Evolutionary conservation across 1,140 invertebrate genomes (phyloP), one percentile per base, ranked within the genome.

Genomic region (Nixonia krombeini): DNA sequence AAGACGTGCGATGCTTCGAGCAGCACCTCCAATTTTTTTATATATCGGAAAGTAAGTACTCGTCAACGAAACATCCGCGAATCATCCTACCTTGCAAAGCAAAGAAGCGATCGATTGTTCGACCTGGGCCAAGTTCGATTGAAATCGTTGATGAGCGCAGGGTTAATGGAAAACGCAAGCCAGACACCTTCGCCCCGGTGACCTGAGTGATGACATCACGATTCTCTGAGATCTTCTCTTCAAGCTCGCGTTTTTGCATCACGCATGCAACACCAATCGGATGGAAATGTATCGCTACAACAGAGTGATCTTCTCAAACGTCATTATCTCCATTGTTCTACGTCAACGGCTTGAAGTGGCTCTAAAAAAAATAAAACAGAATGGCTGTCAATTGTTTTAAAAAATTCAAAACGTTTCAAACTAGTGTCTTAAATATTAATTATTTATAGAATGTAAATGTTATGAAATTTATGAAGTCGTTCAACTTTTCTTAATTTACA

Each of bases 81-180:
- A 75, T 80, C 77, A 78, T 75, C 59, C 75, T 70, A 77, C 72
- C 74, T 78, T 72, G 76, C 62, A 61, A 38, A 45, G 52, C 47
- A 72, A 64, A 76, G 69, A 72, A 70, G 38, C 26, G 51, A 76
- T 53, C 50, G 63, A 77, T 77, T 76, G 74, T 79, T 72, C 52
- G 67, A 47, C 57, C 51, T 64, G 31, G 33, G 28, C 45, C 16
- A 38, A 53, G 44, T 66, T 55, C 45, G 73, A 79, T 79, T 70
- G 70, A 51, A 70, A 61, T 62, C 65, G 55, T 68, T 66, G 79
- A 79, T 81, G 75, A 56, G 42, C 50, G 29, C 63, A 73, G 69
- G 74, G 74, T 79, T 81, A 80, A 80, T 81, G 76, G 73, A 77
- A 78, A 75, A 79, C 51, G 59, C 64, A 72, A 47, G 63, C 53